Base-by-base conservation (phyloP, 2,113 vertebrate species). In the Oncorhynchus gorbuscha region DNA sequence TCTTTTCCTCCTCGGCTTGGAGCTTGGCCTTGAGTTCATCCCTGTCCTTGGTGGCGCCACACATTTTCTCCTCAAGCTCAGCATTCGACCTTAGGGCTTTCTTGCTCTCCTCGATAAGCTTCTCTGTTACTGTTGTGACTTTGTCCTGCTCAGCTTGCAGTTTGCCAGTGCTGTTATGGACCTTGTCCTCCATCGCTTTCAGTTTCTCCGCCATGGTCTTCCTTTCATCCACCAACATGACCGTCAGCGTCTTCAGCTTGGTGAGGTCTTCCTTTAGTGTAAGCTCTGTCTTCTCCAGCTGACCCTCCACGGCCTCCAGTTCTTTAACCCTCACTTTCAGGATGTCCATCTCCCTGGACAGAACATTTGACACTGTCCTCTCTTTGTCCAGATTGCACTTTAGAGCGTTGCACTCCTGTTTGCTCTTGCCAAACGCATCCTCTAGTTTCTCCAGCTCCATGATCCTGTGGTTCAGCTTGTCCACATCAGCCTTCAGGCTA, bases 181-280 rank as follows among this genome's bases (percentile, higher is more conserved):
- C 89, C 77, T 97, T 99, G 83, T 95, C 96, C 89, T 99, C 98
- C 77, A 97, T 97, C 86, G 95, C 95, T 86, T 95, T 97, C 64
- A 98, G 92, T 93, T 96, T 99, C 84, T 98, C 97, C 12, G 94
- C 91, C 94, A 96, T 96, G 1, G 93, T 89, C 90, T 97, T 98
- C 75, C 97, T 95, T 85, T 99, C 97, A 82, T 99, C 96, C 75
- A 97, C 96, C 66, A 99, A 93, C 94, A 99, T 96, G 75, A 98
- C 97, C 1, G 97, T 99, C 85, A 99, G 90, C 77, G 97, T 97
- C 91, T 99, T 99, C 76, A 99, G 70, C 89, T 99, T 99, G 88
- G 94, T 95, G 73, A 99, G 92, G 73, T 99, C 97, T 86, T 99
- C 97, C 89, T 96, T 98, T 79, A 99, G 92, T 0, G 92, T 93